Percentiles rank a stretch among this genome's conserved stretches.
Evolutionary conservation across 2,797 vertebrate species (phyloP).

Genomic region (Distichodus sexfasciatus): DNA sequence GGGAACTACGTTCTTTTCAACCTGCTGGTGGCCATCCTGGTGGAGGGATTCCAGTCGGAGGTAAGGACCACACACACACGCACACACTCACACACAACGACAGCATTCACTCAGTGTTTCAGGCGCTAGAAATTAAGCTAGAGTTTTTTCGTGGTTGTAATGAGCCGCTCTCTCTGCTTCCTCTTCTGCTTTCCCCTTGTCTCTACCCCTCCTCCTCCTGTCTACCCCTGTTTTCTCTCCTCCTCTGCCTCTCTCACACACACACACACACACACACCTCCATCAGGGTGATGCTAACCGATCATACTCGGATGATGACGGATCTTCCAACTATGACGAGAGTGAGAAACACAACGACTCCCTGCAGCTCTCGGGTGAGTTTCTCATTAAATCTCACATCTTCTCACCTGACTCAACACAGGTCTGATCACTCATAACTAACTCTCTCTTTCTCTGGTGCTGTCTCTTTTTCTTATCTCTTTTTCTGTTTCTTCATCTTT

Average conservation of each 20-base stretch:
- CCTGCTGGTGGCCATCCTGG: slow-evolving; percentile 84
- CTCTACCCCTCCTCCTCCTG: too few species aligned
- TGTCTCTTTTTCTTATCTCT: background rate
- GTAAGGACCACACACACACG: slow-evolving; percentile 57
- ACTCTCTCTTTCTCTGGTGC: too few species aligned
- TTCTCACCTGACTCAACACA: too few species aligned
- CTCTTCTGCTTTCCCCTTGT: too few species aligned
- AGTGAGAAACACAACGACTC: slow-evolving; percentile 85
- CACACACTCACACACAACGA: background rate
- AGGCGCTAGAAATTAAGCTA: too few species aligned
- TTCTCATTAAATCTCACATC: slow-evolving; percentile 68
- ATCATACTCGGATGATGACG: slow-evolving; percentile 92
- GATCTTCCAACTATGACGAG: slow-evolving; percentile 86
- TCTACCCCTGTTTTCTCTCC: background rate
- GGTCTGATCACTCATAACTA: too few species aligned
- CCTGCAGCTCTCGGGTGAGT: slow-evolving; percentile 81
- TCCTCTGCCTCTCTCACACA: background rate
- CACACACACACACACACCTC: background rate
- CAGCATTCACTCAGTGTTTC: too few species aligned
- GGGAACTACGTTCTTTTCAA: slow-evolving; percentile 89
- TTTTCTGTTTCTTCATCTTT: slow-evolving; percentile 70
- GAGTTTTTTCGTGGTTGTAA: too few species aligned
- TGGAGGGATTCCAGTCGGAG: slow-evolving; percentile 89
- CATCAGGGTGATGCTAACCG: slow-evolving; percentile 91
- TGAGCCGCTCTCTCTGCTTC: too few species aligned